Conservation (phyloP, 2,113 vertebrate species). For the Merops nubicus region DNA sequence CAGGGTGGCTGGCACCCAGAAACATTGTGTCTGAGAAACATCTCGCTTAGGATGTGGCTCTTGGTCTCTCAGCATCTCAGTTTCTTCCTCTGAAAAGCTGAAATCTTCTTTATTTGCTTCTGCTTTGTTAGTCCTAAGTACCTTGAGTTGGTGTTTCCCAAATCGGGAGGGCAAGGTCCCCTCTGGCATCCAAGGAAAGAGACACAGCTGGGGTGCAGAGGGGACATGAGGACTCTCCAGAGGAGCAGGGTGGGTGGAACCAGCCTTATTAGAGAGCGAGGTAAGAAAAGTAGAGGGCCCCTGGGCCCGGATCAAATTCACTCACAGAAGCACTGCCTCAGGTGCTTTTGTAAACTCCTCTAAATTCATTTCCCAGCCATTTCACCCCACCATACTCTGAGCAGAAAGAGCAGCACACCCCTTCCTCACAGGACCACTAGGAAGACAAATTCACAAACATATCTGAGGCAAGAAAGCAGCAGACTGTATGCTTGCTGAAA, state of each 20-base stretch:
- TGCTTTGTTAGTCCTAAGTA: neutral
- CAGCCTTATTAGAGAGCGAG: neutral
- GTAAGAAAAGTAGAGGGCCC: neutral
- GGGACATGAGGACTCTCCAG: neutral
- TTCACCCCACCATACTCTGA: neutral
- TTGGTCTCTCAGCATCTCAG: neutral
- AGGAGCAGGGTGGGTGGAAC: neutral
- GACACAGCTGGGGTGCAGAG: neutral
- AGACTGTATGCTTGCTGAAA: neutral
- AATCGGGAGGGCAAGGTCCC: neutral
- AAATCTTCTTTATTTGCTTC: neutral
- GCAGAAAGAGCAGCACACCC: neutral
- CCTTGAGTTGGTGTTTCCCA: neutral
- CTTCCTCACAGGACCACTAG: neutral
- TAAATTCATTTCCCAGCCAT: neutral
- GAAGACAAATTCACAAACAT: neutral
- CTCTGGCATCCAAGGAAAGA: neutral
- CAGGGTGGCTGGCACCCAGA: neutral
- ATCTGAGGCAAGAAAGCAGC: neutral
- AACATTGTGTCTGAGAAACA: neutral
- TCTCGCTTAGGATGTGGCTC: neutral
- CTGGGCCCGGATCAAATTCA: neutral
- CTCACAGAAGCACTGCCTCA: neutral
- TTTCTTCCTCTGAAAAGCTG: neutral
- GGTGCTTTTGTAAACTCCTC: neutral